A percentile compares a stretch with the other conserved stretches of the same genome.
phyloP scores from a whole-genome alignment of 2,888 invertebrate species.

The Epirrita christyi region DNA sequence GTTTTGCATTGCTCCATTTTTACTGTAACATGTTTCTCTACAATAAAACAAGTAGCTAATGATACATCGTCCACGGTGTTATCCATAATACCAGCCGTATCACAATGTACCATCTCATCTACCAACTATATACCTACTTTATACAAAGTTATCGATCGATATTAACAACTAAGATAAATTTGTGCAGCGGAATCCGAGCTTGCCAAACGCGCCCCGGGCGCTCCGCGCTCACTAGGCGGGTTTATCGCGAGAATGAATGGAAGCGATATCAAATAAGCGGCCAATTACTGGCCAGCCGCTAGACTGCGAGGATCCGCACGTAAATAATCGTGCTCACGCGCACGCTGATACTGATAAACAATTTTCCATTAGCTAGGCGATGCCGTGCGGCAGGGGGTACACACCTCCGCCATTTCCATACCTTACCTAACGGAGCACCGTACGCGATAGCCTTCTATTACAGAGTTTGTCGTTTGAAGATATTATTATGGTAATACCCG shows the following conservation, averaged over 20 bases:
- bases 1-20: slow-evolving; percentile 9
- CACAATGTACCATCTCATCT: slow-evolving; percentile 35
- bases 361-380: slow-evolving; percentile 72
- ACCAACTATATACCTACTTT: slow-evolving; percentile 29
- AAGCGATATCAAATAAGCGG: slow-evolving; percentile 76
- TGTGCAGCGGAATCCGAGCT: slow-evolving; percentile 54
- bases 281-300: slow-evolving; percentile 71
- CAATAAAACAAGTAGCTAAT: slow-evolving; percentile 24
- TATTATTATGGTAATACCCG: slow-evolving; percentile 73
- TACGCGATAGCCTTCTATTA: slow-evolving; percentile 66
- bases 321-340: slow-evolving; percentile 79
- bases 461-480: slow-evolving; percentile 68
- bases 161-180: slow-evolving; percentile 56
- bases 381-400: slow-evolving; percentile 46
- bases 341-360: slow-evolving; percentile 75
- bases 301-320: slow-evolving; percentile 68
- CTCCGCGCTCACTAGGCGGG: slow-evolving; percentile 49
- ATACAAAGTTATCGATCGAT: slow-evolving; percentile 41
- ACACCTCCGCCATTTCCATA: slow-evolving; percentile 66
- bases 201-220: slow-evolving; percentile 54
- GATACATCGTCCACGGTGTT: slow-evolving; percentile 19
- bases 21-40: slow-evolving; percentile 20
- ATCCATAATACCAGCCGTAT: slow-evolving; percentile 28
- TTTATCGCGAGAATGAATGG: slow-evolving; percentile 80
- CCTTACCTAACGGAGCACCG: slow-evolving; percentile 64